Evolutionary conservation across 92 coral and sea anemone genomes (phyloP), one percentile per base, ranked within the genome.

Genomic region (Umimayanthus kanabou): DNA sequence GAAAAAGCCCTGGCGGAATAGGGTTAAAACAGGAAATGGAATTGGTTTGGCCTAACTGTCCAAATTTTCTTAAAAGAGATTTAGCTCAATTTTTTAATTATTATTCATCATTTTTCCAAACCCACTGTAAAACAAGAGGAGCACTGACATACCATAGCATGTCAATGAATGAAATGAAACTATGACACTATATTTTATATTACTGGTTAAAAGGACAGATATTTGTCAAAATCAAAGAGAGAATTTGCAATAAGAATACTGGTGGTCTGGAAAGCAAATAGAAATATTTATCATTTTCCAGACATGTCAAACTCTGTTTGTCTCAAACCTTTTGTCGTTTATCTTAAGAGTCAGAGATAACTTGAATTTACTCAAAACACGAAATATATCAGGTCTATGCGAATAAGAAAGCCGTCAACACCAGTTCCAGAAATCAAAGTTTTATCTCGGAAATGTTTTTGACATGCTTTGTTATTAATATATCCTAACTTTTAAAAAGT

Each of bases 301-400:
- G 39, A 78, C 81, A 77, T 77, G 81, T 49, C n/a, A 77, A 77
- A 47, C 81, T 77, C n/a, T n/a, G n/a, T n/a, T 65, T 47, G 81
- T 77, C 37, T 33, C 37, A 33, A 33, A 33, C 37, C 37, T 33
- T 33, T 33, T 33, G 0, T 33, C 37, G 37, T 33, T 33, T 33
- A 33, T 33, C 37, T 33, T 33, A 2, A 33, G 37, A 33, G 37
- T 33, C 37, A 33, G 37, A 33, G 37, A 33, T 33, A 2, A 33
- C 37, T 33, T 33, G 37, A 33, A 33, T 33, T 0, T 33, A 33
- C 37, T 33, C 37, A 33, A 33, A 33, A 33, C 37, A 33, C 37
- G 37, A 33, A 33, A 33, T 33, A 33, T 33, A 33, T 33, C 37
- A 33, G 37, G 37, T 33, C 37, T 33, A 33, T 33, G 37, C 37